These are phyloP conservation scores for Lypha dubia DNA, from an alignment of 2,888 invertebrate genomes.

Conservation along the genomic window DNA sequence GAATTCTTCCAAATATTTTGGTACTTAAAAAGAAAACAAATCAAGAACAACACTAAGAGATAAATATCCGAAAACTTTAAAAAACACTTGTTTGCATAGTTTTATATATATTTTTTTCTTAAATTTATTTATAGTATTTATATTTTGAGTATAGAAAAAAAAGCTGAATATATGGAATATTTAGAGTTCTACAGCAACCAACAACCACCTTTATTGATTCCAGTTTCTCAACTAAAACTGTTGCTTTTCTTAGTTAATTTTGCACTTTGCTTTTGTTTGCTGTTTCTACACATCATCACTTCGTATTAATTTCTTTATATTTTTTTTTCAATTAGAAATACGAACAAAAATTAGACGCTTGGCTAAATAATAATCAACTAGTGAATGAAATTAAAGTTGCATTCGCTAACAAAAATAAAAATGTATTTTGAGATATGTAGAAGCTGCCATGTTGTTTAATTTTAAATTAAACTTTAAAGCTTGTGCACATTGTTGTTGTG, in stretches of 20 bases:
- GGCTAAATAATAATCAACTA: constrained; percentile 20
- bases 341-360: constrained; percentile 26
- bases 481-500: not conserved
- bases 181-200: constrained; percentile 31
- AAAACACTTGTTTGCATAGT: not conserved
- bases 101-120: not conserved
- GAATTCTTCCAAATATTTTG: not conserved
- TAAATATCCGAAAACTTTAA: not conserved
- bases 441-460: constrained; percentile 10
- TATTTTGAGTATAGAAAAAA: not conserved
- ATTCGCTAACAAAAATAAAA: not conserved
- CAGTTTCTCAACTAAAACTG: constrained; percentile 41
- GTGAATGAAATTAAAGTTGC: not conserved
- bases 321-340: not conserved
- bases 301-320: constrained; percentile 1
- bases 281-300: constrained; percentile 35
- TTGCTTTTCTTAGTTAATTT: constrained; percentile 43
- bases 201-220: no score
- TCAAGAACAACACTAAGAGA: not conserved
- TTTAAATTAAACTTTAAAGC: not conserved
- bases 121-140: constrained; percentile 5
- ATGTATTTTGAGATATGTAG: not conserved
- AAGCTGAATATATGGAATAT: not conserved
- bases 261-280: constrained; percentile 16
- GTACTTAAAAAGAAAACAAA: not conserved